Percentiles rank a stretch among this genome's conserved stretches.
These are phyloP conservation scores for Drosophila mojavensis DNA, from an alignment of 1,140 invertebrate genomes.

Conservation along the genomic window DNA sequence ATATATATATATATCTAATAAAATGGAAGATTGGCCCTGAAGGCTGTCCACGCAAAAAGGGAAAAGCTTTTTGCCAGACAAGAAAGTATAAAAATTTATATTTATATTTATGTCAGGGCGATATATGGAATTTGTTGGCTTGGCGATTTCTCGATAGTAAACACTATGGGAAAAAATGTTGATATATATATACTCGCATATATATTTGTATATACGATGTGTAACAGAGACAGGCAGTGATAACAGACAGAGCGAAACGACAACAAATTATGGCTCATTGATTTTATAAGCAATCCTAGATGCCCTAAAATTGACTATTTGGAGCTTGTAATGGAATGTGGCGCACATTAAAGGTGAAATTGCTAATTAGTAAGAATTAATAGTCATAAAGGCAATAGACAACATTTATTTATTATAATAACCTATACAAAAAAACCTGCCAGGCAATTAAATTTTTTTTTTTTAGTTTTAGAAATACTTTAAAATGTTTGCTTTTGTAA, in stretches of 20 bases:
- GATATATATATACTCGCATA: neutral
- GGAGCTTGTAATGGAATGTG: neutral
- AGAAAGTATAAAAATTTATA: slow-evolving; percentile 70
- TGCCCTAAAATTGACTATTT: neutral
- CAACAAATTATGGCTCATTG: slow-evolving; percentile 70
- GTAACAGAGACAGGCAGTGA: slow-evolving; percentile 6
- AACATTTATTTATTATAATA: too few species aligned
- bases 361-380: too few species aligned
- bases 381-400: too few species aligned
- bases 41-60: slow-evolving; percentile 26
- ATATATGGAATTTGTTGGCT: slow-evolving; percentile 8
- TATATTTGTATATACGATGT: neutral
- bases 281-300: slow-evolving; percentile 59
- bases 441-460: too few species aligned
- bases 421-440: too few species aligned
- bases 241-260: slow-evolving; percentile 33
- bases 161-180: slow-evolving; percentile 38
- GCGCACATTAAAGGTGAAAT: too few species aligned
- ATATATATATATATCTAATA: slow-evolving; percentile 20
- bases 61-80: slow-evolving; percentile 62
- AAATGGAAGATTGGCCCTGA: slow-evolving; percentile 34
- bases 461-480: too few species aligned
- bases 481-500: too few species aligned
- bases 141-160: slow-evolving; percentile 18
- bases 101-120: slow-evolving; percentile 65